Evolutionary conservation across 2,113 vertebrate species (phyloP).

Genomic region (Merops nubicus): DNA sequence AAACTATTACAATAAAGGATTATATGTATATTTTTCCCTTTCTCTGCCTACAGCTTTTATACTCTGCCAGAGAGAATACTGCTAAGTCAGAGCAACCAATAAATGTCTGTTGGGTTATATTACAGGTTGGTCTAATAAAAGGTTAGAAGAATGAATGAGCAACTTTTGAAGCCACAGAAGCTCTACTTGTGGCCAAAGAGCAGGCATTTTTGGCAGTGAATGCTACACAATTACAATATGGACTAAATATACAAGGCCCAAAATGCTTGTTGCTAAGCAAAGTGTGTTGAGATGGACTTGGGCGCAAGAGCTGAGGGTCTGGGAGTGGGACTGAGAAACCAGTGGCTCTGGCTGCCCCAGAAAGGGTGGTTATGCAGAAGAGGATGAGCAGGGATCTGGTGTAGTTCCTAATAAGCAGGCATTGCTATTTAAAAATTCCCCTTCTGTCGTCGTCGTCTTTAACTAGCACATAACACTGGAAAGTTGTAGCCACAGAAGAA

Average conservation of each 20-base stretch:
- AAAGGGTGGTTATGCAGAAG: background rate
- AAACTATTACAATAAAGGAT: constrained; percentile 2
- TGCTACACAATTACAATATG: background rate
- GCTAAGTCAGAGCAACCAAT: constrained; percentile 14
- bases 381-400: background rate
- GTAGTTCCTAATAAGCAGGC: background rate
- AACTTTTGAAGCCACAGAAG: constrained; percentile 44
- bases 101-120: constrained; percentile 41
- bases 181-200: constrained; percentile 27
- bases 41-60: constrained; percentile 5
- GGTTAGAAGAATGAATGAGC: constrained; percentile 47
- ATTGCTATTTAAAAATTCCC: background rate
- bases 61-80: background rate
- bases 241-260: background rate
- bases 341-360: accelerated
- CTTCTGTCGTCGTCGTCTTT: background rate
- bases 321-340: background rate
- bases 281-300: background rate
- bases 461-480: accelerated
- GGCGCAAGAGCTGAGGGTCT: background rate
- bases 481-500: background rate
- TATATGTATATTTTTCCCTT: background rate
- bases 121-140: constrained; percentile 63
- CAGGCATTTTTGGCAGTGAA: constrained; percentile 26
- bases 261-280: background rate